These are phyloP conservation scores for Punctoribates punctum DNA, from an alignment of 2,888 invertebrate species.

Conservation along the genomic window DNA sequence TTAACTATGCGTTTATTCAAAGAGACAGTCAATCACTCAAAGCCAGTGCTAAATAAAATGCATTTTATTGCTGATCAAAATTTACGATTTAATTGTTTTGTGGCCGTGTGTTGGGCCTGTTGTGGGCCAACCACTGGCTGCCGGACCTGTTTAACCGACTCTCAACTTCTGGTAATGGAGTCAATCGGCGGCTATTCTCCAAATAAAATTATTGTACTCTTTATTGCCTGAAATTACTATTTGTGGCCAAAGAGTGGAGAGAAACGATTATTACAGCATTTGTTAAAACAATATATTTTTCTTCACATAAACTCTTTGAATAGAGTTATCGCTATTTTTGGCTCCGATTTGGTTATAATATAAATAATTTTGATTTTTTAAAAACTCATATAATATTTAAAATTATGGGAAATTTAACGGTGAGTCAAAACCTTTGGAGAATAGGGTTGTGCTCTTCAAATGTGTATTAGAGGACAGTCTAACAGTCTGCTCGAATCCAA, in stretches of 20 bases:
- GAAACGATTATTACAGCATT: too few relatives aligned
- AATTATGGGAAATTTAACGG: constrained; percentile 9
- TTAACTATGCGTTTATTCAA: neutral
- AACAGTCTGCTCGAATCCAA: neutral
- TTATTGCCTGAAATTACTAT: too few relatives aligned
- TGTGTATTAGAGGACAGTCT: neutral
- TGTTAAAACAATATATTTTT: too few relatives aligned
- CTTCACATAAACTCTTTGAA: neutral
- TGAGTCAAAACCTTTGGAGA: constrained; percentile 22
- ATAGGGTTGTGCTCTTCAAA: constrained; percentile 33
- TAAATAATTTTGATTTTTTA: neutral
- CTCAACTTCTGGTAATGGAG: neutral
- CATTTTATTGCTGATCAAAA: constrained; percentile 18
- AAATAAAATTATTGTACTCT: neutral
- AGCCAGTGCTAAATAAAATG: too few relatives aligned
- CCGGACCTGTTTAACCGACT: too few relatives aligned
- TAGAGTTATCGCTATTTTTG: neutral
- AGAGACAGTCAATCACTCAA: constrained; percentile 15
- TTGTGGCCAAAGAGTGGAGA: too few relatives aligned
- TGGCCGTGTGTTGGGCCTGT: neutral
- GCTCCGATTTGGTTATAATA: neutral
- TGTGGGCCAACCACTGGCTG: neutral
- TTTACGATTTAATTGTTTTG: constrained; percentile 6
- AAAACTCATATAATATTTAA: neutral
- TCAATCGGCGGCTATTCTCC: neutral